Conservation (phyloP, 1,140 invertebrate genomes). For the Zophobas atratus region DNA sequence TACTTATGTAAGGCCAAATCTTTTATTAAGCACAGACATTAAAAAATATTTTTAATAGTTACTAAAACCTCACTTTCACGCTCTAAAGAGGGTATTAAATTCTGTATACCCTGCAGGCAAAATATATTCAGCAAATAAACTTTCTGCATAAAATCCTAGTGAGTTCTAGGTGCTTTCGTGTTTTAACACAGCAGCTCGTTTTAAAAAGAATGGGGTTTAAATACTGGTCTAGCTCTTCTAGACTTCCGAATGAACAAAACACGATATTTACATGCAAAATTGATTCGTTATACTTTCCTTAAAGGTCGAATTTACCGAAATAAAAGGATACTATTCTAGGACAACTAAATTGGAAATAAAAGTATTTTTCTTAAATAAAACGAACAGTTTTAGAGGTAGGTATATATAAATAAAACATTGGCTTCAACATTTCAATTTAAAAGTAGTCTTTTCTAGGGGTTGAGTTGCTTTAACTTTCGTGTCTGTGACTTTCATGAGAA, state of each 20-base stretch:
- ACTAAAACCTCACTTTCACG: too few species aligned
- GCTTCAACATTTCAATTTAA: conserved; percentile 54
- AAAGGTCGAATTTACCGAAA: background rate
- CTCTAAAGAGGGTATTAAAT: too few species aligned
- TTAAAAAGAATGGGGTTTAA: conserved; percentile 11
- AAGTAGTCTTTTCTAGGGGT: conserved; percentile 43
- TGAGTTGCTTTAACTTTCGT: background rate
- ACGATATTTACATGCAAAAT: conserved; percentile 27
- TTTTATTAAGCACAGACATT: too few species aligned
- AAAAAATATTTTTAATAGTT: too few species aligned
- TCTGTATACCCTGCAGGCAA: too few species aligned
- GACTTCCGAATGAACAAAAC: conserved; percentile 31
- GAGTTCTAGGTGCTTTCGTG: background rate
- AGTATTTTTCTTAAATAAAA: conserved; percentile 12
- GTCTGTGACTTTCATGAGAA: conserved; percentile 35
- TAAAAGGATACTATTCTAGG: too few species aligned
- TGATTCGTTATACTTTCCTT: conserved; percentile 14
- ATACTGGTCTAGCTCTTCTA: conserved; percentile 17
- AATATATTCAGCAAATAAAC: conserved; percentile 5
- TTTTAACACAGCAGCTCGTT: background rate
- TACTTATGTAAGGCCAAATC: too few species aligned
- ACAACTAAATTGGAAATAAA: conserved; percentile 38
- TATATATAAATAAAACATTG: conserved; percentile 54
- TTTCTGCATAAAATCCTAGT: conserved; percentile 12
- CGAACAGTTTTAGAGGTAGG: conserved; percentile 33